These are phyloP conservation scores for Caerostris darwini DNA, from an alignment of 1,140 invertebrate genomes.

Conservation along the genomic window DNA sequence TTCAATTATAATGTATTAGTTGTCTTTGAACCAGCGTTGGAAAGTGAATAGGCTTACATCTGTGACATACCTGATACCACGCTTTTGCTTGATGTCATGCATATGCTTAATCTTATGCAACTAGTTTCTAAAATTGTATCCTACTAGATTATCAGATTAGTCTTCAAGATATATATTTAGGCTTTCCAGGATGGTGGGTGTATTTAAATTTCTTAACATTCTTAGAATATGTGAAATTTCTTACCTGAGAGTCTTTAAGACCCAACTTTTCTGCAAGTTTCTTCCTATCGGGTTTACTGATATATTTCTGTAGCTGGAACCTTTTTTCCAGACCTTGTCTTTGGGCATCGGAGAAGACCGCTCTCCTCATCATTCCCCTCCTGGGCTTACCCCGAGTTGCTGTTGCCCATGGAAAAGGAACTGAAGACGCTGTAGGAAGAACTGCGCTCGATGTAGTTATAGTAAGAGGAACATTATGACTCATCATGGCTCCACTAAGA, in stretches of 20 bases:
- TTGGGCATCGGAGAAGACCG: constrained; percentile 96
- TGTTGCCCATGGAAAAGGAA: constrained; percentile 89
- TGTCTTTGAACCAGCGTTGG: too few species aligned
- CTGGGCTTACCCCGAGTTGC: constrained; percentile 87
- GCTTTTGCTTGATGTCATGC: too few species aligned
- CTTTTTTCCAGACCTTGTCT: constrained; percentile 95
- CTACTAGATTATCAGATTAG: too few species aligned
- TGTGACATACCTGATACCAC: too few species aligned
- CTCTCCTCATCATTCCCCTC: constrained; percentile 96
- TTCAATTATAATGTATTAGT: too few species aligned
- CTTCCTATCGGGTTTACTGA: constrained; percentile 97
- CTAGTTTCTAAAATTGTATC: too few species aligned
- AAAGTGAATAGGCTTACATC: too few species aligned
- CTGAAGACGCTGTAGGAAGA: constrained; percentile 80
- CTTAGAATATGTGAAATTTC: neutral
- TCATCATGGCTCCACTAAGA: constrained; percentile 37
- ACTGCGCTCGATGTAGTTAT: constrained; percentile 2
- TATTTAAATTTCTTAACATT: neutral
- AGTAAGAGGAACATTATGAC: constrained; percentile 45
- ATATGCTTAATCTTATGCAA: too few species aligned
- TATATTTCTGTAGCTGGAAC: constrained; percentile 99
- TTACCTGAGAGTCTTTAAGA: constrained; percentile 91
- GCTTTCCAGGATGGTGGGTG: too few species aligned
- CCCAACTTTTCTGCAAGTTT: constrained; percentile 97
- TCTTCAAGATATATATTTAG: too few species aligned